Conservation (phyloP, 2,888 invertebrate genomes). For the Rhyacophila evoluta region DNA sequence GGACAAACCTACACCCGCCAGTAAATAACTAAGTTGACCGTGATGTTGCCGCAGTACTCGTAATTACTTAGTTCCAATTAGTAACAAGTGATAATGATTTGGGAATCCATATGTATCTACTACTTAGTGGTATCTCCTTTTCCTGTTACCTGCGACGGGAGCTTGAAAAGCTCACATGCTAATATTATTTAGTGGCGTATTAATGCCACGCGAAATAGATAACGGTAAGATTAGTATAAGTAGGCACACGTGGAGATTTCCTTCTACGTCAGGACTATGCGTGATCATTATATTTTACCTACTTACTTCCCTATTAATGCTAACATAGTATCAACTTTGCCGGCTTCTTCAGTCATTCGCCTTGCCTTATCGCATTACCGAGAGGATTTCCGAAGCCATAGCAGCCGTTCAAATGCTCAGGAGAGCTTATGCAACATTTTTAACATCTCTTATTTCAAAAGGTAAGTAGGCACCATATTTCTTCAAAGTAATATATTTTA, state of each 20-base stretch:
- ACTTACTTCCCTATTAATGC: background rate
- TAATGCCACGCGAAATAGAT: no score
- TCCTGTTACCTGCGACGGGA: no score
- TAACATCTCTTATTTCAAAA: background rate
- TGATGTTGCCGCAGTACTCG: background rate
- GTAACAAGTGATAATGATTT: no score
- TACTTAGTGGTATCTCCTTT: no score
- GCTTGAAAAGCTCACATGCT: no score
- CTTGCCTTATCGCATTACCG: background rate
- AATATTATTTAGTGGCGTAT: no score
- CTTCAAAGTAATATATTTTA: no score
- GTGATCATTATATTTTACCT: background rate
- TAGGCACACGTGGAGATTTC: background rate
- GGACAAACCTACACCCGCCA: no score
- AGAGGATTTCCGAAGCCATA: slow-evolving; percentile 19
- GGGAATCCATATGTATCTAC: no score
- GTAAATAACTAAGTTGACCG: background rate
- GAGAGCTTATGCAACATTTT: background rate
- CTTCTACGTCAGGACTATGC: background rate
- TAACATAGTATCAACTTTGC: background rate
- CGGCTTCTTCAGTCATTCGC: background rate
- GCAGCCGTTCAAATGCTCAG: background rate
- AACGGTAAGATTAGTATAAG: no score
- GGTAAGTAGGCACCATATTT: no score
- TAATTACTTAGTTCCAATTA: no score